phyloP scores from a whole-genome alignment of 2,113 vertebrate species.

The Ptyas mucosa region DNA sequence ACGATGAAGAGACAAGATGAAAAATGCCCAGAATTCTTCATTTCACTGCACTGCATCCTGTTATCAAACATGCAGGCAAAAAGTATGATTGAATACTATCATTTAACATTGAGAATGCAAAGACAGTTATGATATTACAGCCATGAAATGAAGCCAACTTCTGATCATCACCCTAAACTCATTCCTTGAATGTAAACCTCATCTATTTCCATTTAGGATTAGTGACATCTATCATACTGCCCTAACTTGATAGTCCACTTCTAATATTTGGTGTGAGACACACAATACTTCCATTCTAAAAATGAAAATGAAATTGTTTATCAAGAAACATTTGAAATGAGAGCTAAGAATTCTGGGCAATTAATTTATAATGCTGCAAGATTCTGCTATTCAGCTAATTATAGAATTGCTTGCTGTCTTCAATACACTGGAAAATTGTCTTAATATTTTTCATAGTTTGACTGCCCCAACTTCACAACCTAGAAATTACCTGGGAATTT shows the following conservation, averaged over 20 bases:
- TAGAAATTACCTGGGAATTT: background rate
- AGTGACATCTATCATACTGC: background rate
- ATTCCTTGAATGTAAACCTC: background rate
- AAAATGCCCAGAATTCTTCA: conserved; percentile 11
- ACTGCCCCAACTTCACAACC: background rate
- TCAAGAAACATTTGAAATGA: background rate
- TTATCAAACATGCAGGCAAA: conserved; percentile 1
- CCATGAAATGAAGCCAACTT: background rate
- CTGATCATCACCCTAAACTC: background rate
- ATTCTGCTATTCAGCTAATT: background rate
- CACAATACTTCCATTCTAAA: background rate
- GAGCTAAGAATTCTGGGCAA: background rate
- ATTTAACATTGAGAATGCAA: background rate
- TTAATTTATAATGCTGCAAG: background rate
- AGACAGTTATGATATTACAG: background rate
- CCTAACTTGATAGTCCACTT: background rate
- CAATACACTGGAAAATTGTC: background rate
- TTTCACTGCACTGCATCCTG: conserved; percentile 30
- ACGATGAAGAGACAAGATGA: background rate
- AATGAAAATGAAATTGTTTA: background rate
- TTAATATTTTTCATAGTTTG: background rate
- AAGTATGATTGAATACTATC: background rate
- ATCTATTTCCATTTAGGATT: background rate
- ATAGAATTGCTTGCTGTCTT: background rate
- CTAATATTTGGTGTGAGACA: background rate